These are phyloP conservation scores for Equus przewalskii DNA, from an alignment of 2,113 vertebrate genomes.

Conservation along the genomic window DNA sequence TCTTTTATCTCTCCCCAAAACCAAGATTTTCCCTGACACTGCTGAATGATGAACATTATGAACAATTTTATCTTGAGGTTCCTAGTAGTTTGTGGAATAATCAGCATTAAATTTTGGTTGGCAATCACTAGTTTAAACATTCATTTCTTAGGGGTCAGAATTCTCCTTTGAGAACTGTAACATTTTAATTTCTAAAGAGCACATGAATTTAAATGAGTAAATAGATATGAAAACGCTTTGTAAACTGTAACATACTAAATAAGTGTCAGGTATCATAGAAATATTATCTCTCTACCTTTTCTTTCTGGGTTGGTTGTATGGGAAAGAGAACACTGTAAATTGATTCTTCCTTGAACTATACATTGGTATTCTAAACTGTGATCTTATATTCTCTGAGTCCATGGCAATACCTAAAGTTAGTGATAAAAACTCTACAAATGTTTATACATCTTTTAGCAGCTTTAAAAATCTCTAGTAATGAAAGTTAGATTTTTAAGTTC, in stretches of 20 bases:
- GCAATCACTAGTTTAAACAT: constrained; percentile 20
- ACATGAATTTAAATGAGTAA: constrained; percentile 51
- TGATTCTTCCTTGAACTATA: background rate
- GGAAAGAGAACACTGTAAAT: background rate
- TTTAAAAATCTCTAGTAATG: background rate
- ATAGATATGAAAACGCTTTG: constrained; percentile 16
- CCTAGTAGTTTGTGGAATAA: constrained; percentile 30
- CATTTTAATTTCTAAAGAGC: constrained; percentile 45
- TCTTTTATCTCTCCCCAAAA: constrained; percentile 56
- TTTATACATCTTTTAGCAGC: background rate
- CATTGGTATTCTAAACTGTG: background rate
- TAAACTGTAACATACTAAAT: constrained; percentile 40
- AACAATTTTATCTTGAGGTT: constrained; percentile 44
- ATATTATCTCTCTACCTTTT: constrained; percentile 7
- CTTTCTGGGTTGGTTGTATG: background rate
- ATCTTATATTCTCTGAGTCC: background rate
- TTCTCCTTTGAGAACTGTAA: constrained; percentile 1
- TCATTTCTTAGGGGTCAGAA: constrained; percentile 31
- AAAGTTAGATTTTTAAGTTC: background rate
- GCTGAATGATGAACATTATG: background rate
- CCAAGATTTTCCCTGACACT: background rate
- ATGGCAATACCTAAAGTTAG: background rate
- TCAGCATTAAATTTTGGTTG: constrained; percentile 8
- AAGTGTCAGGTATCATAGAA: constrained; percentile 28
- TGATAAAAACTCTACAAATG: background rate